A percentile compares a stretch with the other conserved stretches of the same genome.
Conservation (phyloP, 2,113 vertebrate genomes). For the Pandion haliaetus region DNA sequence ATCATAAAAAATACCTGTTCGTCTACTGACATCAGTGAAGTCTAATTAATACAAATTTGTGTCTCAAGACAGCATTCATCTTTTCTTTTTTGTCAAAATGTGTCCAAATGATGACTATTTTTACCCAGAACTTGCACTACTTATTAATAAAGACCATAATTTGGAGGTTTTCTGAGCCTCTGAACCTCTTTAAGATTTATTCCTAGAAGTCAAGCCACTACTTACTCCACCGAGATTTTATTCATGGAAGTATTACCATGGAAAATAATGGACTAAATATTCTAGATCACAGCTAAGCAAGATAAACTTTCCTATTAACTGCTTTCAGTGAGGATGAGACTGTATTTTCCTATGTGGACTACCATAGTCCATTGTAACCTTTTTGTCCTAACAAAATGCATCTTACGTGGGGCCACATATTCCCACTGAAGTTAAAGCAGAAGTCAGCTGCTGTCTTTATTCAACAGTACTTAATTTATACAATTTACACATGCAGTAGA, state of each 20-base stretch:
- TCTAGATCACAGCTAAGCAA: neutral
- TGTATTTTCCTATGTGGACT: neutral
- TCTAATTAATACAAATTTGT: neutral
- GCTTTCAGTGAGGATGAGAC: neutral
- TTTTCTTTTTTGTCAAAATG: neutral
- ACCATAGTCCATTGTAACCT: neutral
- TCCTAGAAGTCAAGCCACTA: neutral
- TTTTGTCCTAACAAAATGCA: neutral
- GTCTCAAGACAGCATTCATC: neutral
- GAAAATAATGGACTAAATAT: neutral
- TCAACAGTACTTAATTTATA: neutral
- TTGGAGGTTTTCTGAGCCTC: neutral
- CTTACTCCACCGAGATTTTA: neutral
- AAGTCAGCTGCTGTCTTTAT: neutral
- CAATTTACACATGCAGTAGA: neutral
- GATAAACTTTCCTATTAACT: neutral
- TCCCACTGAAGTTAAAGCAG: neutral
- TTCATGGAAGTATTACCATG: neutral
- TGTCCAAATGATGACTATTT: neutral
- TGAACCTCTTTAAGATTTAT: neutral
- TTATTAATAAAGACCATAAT: neutral
- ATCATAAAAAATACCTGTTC: neutral
- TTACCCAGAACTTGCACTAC: neutral
- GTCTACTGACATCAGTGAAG: neutral
- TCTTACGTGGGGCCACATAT: neutral